Conservation (phyloP, 2,888 invertebrate species). For the Eupelmus urozonus region DNA sequence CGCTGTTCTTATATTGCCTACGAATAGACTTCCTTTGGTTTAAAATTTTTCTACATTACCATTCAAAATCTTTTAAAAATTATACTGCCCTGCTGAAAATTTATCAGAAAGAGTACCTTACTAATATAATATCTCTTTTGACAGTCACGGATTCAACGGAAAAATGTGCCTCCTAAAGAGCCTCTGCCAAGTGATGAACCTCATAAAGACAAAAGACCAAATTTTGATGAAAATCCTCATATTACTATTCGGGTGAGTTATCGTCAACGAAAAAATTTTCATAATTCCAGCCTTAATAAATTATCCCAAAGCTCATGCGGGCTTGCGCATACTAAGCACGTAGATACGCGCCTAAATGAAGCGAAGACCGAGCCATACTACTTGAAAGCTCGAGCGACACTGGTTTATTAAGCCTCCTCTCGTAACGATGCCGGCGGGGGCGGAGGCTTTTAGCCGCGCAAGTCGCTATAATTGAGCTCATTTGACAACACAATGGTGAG, state of each 20-base stretch:
- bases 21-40: too few species aligned
- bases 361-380: constrained; percentile 2
- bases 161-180: constrained; percentile 82
- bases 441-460: background rate
- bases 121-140: too few species aligned
- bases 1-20: background rate
- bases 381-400: too few species aligned
- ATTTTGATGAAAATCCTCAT: constrained; percentile 71
- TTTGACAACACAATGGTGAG: background rate
- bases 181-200: constrained; percentile 82
- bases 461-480: constrained; percentile 15
- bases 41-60: too few species aligned
- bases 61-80: too few species aligned
- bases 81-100: too few species aligned
- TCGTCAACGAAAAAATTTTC: background rate
- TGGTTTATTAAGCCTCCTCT: constrained; percentile 11
- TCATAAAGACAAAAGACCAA: constrained; percentile 73
- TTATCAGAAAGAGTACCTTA: too few species aligned
- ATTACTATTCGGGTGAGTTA: constrained; percentile 66
- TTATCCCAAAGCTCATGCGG: too few species aligned
- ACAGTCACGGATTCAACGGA: constrained; percentile 82
- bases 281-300: too few species aligned
- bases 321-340: too few species aligned
- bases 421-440: too few species aligned
- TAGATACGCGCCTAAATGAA: too few species aligned